Base-by-base conservation (phyloP, 1,140 invertebrate species). In the Hyles vespertilio region DNA sequence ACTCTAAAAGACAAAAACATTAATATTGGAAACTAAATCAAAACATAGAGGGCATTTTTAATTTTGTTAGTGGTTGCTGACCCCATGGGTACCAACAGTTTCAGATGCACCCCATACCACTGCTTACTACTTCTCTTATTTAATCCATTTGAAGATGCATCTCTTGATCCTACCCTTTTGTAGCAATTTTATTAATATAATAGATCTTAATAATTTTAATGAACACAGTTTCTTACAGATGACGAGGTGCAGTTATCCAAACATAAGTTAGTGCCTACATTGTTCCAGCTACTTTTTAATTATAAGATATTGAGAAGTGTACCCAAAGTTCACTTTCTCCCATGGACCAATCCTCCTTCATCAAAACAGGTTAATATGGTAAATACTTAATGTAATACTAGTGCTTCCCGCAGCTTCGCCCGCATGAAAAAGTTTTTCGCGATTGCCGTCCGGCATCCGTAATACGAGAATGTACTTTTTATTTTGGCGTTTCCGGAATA, bases 281-380 rank as follows among this genome's bases (percentile, higher is more conserved):
- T 92, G 10, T 92, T 92, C 58, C 91, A 92, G 73, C 67, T 91
- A 34, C 72, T 92, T 3, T 92, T 92, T 63, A 83, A 92, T 56
- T 87, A 81, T 60, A 79, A 89, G 67, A 69, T 91, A 32, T 72
- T 93, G 0, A 81, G 76, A 12, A 90, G 82, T 74, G 71, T 93
- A 46, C 91, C 91, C 2, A 84, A 90, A 51, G 84, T 87, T 32
- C 86, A 90, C 52, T 92, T 90, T 70, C 69, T 92, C 36, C 92
- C 92, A 2, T 89, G 87, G 84, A 89, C 90, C 59, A 63, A 63
- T 11, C 69, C 81, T 45, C 36, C 65, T 8, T 55, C 48, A 43
- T 61, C 55, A 10, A 79, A 79, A 70, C 81, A 78, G 58, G 54
- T 49, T 12, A 75, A 76, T 48, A 61, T 82, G 59, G 81, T 84